These are phyloP conservation scores for Lepidochrysops patricia DNA, from an alignment of 2,888 invertebrate species.

Conservation along the genomic window DNA sequence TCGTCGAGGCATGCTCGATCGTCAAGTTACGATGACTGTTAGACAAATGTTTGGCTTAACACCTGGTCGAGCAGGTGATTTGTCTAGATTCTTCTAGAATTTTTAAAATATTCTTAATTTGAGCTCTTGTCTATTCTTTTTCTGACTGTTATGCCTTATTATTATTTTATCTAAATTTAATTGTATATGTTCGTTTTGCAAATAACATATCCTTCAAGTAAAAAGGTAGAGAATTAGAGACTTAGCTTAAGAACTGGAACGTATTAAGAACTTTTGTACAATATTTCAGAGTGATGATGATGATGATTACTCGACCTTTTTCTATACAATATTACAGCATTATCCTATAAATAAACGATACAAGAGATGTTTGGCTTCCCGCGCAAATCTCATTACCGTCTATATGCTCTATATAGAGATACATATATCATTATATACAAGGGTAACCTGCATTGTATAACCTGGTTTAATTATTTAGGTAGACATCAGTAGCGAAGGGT, in stretches of 20 bases:
- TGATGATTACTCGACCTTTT: neutral
- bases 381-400: conserved; percentile 7
- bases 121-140: neutral
- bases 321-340: neutral
- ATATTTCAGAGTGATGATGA: neutral
- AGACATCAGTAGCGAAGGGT: too few relatives aligned
- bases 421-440: conserved; percentile 1
- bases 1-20: neutral
- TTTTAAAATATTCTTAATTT: too few relatives aligned
- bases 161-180: too few relatives aligned
- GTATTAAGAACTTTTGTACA: neutral
- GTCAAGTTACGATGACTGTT: conserved; percentile 3
- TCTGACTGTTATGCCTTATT: neutral
- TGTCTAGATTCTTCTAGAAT: neutral
- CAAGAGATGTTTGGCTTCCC: conserved; percentile 4
- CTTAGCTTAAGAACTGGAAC: too few relatives aligned
- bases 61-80: neutral
- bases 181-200: too few relatives aligned
- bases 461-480: neutral
- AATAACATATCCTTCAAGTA: too few relatives aligned
- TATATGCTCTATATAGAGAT: neutral
- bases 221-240: too few relatives aligned
- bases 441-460: neutral
- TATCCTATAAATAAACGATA: conserved; percentile 10
- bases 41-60: neutral